A percentile compares a stretch with the other conserved stretches of the same genome.
Conservation (phyloP, 2,113 vertebrate genomes). For the Lipotes vexillifer region DNA sequence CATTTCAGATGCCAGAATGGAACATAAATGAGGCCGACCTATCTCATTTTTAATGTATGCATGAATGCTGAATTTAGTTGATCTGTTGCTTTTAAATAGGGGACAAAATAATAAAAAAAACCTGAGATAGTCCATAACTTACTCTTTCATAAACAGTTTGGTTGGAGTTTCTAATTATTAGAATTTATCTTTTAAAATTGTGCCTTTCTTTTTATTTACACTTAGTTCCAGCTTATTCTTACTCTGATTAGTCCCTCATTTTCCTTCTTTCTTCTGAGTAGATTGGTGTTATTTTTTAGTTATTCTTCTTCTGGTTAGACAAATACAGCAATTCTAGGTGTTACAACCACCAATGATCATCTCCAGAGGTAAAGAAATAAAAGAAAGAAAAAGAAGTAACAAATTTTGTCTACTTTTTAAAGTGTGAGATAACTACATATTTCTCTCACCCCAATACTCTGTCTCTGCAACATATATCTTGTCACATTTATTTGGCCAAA, state of each 20-base stretch:
- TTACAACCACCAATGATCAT: neutral
- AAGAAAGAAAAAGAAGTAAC: too few relatives aligned
- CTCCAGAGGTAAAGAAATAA: neutral
- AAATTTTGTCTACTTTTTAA: neutral
- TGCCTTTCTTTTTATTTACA: neutral
- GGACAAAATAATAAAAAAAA: neutral
- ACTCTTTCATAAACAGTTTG: neutral
- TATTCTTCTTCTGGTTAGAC: neutral
- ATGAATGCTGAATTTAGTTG: neutral
- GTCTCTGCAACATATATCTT: neutral
- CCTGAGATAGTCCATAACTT: neutral
- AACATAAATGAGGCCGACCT: neutral
- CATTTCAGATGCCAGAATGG: neutral
- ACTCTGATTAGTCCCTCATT: neutral
- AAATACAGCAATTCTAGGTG: neutral
- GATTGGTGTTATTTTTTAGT: neutral
- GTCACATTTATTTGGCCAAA: neutral
- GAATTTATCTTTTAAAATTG: neutral
- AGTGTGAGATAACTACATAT: neutral
- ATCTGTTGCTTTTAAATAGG: neutral
- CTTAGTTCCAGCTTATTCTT: neutral
- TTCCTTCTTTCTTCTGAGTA: neutral
- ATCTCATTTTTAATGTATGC: neutral
- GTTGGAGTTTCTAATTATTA: neutral
- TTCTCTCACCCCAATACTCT: neutral